Evolutionary conservation across 2,888 invertebrate genomes (phyloP), one percentile per base, ranked within the genome.

Genomic region (Sarcophaga variegata): DNA sequence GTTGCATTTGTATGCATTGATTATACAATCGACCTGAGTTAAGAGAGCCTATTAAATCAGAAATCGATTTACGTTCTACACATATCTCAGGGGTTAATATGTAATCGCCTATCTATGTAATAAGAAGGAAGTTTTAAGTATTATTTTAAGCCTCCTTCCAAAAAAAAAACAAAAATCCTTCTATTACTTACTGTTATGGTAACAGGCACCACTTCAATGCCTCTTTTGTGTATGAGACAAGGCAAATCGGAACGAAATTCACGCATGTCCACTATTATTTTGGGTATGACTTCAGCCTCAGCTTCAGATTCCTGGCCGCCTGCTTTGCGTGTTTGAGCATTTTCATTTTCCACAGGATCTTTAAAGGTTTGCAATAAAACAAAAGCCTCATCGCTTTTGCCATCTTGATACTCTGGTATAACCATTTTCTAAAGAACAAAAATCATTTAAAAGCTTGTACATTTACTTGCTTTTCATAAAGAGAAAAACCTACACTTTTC

Each of bases 161-260:
- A 12, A 49, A 49, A 49, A 49, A 14, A 12, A 4, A 27, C 2
- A 4, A 27, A 27, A 27, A 6, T 6, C 37, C 10, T 37, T 37
- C 37, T 37, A 37, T 37, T 8, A 81, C 80, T 76, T 86, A 96
- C 96, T 90, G 96, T 95, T 69, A 98, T 95, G n/a, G 97, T 98
- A 1, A 97, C 94, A 0, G 98, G 98, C 89, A 98, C 96, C 76
- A 99, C 97, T 91, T 98, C 97, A 84, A 99, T 97, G 10, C 98
- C 98, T 79, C 98, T 95, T 91, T 97, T 96, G 92, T 99, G 99
- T 83, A 99, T 96, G 71, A 99, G 94, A 3, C 98, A 96, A 0
- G 99, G 99, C 74, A 99, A 94, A 93, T 99, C 99, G 80, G 99
- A 98, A 62, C 99, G 95, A 93, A 99, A 99, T 94, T 99, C 99